Conservation (phyloP, 2,113 vertebrate genomes). For the Cyprinodon variegatus region DNA sequence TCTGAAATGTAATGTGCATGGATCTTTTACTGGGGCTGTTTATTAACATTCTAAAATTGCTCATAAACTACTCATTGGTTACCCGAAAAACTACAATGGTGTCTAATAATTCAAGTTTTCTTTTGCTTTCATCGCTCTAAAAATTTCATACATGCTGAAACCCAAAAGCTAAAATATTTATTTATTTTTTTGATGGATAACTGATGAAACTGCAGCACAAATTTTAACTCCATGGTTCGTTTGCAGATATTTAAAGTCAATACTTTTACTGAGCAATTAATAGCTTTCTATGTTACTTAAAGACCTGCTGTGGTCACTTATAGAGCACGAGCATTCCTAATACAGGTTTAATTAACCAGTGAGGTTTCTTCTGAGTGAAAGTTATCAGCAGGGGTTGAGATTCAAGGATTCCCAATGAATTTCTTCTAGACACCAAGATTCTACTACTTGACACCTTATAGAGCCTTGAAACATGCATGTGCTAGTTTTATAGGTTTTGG, state of each 20-base stretch:
- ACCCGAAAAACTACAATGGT: not conserved
- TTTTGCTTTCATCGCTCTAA: not conserved
- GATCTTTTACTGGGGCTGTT: not conserved
- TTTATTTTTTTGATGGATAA: conserved; percentile 29
- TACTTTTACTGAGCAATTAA: conserved; percentile 65
- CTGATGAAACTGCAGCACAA: conserved; percentile 37
- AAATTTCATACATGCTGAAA: not conserved
- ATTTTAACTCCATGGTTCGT: conserved; percentile 43
- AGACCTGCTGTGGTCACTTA: conserved; percentile 31
- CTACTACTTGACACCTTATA: conserved; percentile 67
- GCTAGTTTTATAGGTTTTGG: conserved; percentile 74
- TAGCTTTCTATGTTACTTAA: conserved; percentile 48
- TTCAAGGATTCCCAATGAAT: conserved; percentile 52
- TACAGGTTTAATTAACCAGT: not conserved
- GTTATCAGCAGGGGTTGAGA: conserved; percentile 32
- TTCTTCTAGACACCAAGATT: conserved; percentile 55
- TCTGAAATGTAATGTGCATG: not conserved
- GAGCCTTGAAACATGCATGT: conserved; percentile 71
- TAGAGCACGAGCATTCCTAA: conserved; percentile 30
- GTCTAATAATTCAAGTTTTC: not conserved
- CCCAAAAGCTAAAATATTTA: conserved; percentile 18
- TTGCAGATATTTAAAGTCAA: conserved; percentile 56
- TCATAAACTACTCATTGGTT: not conserved
- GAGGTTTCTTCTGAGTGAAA: conserved; percentile 25
- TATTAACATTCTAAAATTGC: not conserved